Conservation (phyloP, 2,888 invertebrate genomes). For the Taenaris catops region DNA sequence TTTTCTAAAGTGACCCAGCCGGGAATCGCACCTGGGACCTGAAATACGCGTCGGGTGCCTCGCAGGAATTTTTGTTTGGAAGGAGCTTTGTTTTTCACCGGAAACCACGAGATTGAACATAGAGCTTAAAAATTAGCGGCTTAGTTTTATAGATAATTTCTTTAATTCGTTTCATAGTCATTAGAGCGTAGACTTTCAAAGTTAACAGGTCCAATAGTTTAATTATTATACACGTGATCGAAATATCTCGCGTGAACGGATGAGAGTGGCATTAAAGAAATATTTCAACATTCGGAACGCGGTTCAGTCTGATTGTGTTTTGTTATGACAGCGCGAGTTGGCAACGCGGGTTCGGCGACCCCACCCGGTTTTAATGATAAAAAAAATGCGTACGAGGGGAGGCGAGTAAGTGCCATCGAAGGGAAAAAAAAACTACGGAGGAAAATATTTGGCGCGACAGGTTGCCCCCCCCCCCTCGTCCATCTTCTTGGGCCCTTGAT, state of each 20-base stretch:
- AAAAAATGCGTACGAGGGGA: conserved; percentile 78
- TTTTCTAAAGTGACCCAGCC: too few relatives aligned
- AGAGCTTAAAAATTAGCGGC: too few relatives aligned
- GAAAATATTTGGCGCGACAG: conserved; percentile 80
- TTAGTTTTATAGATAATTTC: too few relatives aligned
- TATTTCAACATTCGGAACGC: conserved; percentile 45
- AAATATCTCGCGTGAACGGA: background rate
- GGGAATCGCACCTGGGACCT: too few relatives aligned
- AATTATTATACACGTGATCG: background rate
- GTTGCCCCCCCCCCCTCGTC: conserved; percentile 53
- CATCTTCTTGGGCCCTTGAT: conserved; percentile 51
- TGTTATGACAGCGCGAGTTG: conserved; percentile 76
- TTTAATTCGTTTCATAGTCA: too few relatives aligned
- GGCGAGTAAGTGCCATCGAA: conserved; percentile 76
- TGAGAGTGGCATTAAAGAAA: conserved; percentile 28
- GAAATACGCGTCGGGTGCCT: too few relatives aligned
- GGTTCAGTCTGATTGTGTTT: conserved; percentile 65
- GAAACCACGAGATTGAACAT: too few relatives aligned
- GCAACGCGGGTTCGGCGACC: conserved; percentile 75
- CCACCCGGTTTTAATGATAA: conserved; percentile 78
- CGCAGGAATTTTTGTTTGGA: too few relatives aligned
- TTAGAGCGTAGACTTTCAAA: too few relatives aligned
- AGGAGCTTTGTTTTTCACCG: too few relatives aligned
- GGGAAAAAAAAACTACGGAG: conserved; percentile 79
- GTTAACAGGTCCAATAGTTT: too few relatives aligned